These are phyloP conservation scores for Drosophila aldrichi DNA, from an alignment of 2,888 invertebrate genomes.

Conservation along the genomic window DNA sequence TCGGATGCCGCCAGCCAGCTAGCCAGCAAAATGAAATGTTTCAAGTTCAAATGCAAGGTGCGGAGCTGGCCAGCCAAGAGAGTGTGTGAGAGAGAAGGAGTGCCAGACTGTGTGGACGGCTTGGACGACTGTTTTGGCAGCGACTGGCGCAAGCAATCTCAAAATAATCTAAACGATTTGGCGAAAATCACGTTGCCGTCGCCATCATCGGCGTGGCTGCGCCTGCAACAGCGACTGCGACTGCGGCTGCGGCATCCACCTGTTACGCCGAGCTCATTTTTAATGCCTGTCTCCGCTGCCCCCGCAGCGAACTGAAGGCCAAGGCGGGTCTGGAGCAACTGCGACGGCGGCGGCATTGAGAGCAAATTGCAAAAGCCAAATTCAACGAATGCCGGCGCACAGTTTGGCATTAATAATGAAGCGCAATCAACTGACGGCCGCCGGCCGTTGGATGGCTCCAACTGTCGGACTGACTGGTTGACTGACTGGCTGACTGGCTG, in stretches of 20 bases:
- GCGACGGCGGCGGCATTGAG: slow-evolving; percentile 66
- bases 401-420: slow-evolving; percentile 84
- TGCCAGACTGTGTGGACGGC: slow-evolving; percentile 54
- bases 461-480: slow-evolving; percentile 28
- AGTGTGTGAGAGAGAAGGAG: slow-evolving; percentile 44
- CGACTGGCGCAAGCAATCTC: slow-evolving; percentile 80
- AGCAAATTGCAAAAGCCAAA: slow-evolving; percentile 83
- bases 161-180: slow-evolving; percentile 82
- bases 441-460: slow-evolving; percentile 58
- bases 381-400: slow-evolving; percentile 83
- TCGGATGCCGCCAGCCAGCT: slow-evolving; percentile 62
- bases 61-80: slow-evolving; percentile 42
- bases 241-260: slow-evolving; percentile 76
- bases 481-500: background rate
- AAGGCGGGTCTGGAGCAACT: slow-evolving; percentile 43
- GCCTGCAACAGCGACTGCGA: slow-evolving; percentile 24
- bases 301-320: slow-evolving; percentile 31
- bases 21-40: slow-evolving; percentile 78
- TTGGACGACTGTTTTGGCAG: slow-evolving; percentile 41
- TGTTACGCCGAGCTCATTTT: slow-evolving; percentile 82
- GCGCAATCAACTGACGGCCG: slow-evolving; percentile 75
- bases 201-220: slow-evolving; percentile 37
- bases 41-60: slow-evolving; percentile 81
- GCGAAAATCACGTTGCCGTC: slow-evolving; percentile 78
- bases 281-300: slow-evolving; percentile 62